These are phyloP conservation scores for Papilio polytes DNA, from an alignment of 1,140 invertebrate species.

Conservation along the genomic window DNA sequence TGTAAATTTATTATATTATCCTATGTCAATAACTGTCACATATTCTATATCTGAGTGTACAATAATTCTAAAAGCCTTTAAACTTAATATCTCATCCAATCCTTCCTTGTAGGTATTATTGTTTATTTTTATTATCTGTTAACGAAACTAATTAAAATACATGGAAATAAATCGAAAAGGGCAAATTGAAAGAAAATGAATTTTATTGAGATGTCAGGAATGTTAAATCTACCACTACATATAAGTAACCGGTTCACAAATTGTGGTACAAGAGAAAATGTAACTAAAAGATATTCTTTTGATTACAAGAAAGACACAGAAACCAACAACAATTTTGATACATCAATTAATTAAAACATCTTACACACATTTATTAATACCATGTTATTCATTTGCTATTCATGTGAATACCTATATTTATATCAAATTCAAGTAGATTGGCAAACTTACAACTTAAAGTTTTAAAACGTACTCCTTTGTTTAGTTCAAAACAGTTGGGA, in stretches of 20 bases:
- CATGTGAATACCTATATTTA: no score
- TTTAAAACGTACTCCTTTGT: conserved; percentile 17
- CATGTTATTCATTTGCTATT: no score
- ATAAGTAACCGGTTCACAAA: not conserved
- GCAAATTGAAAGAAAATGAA: not conserved
- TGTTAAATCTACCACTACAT: not conserved
- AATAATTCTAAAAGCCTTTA: no score
- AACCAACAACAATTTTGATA: not conserved
- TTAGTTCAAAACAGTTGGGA: conserved; percentile 48
- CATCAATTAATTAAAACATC: no score
- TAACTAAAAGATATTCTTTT: not conserved
- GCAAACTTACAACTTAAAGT: not conserved
- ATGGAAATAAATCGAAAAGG: no score
- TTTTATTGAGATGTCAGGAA: not conserved
- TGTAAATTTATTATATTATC: not conserved
- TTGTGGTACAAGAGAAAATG: not conserved
- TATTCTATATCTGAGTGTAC: no score
- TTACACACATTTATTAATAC: no score
- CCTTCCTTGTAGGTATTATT: no score
- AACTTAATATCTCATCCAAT: no score
- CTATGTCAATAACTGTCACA: no score
- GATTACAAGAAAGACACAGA: not conserved
- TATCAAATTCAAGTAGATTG: not conserved
- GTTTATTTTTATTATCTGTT: no score
- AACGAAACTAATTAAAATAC: no score